These are phyloP conservation scores for Operophtera brumata DNA, from an alignment of 2,888 invertebrate species.

Conservation along the genomic window DNA sequence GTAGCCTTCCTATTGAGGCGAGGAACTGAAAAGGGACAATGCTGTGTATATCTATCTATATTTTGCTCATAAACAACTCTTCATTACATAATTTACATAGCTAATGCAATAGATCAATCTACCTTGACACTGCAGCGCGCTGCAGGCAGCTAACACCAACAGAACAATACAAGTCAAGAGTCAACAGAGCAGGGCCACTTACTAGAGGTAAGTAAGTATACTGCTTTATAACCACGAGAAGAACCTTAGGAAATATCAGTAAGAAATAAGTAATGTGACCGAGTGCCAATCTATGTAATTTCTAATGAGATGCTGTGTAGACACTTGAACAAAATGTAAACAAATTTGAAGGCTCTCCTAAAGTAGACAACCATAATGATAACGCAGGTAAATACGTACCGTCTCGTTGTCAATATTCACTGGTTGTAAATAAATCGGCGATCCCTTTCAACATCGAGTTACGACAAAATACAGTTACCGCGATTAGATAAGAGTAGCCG, in stretches of 20 bases:
- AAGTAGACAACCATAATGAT: constrained; percentile 45
- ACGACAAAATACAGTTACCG: constrained; percentile 50
- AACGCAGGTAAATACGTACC: constrained; percentile 56
- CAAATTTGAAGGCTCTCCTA: neutral
- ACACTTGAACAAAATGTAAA: neutral
- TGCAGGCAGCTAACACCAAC: constrained; percentile 37
- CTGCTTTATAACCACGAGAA: neutral
- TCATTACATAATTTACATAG: constrained; percentile 1
- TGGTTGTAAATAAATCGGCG: constrained; percentile 60
- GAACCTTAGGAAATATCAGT: neutral
- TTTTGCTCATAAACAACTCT: constrained; percentile 42
- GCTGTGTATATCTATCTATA: no score
- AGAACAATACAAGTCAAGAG: constrained; percentile 57
- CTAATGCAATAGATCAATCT: constrained; percentile 44
- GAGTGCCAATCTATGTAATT: neutral
- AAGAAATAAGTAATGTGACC: neutral
- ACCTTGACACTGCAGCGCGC: constrained; percentile 72
- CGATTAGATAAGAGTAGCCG: constrained; percentile 54
- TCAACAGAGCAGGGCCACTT: constrained; percentile 64
- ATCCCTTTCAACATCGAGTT: constrained; percentile 57
- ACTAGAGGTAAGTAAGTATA: constrained; percentile 22
- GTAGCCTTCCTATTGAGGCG: no score
- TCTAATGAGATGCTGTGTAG: neutral
- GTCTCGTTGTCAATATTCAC: constrained; percentile 57
- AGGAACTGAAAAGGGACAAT: no score